phyloP scores from a whole-genome alignment of 2,888 invertebrate genomes.

The Thumatha senex region DNA sequence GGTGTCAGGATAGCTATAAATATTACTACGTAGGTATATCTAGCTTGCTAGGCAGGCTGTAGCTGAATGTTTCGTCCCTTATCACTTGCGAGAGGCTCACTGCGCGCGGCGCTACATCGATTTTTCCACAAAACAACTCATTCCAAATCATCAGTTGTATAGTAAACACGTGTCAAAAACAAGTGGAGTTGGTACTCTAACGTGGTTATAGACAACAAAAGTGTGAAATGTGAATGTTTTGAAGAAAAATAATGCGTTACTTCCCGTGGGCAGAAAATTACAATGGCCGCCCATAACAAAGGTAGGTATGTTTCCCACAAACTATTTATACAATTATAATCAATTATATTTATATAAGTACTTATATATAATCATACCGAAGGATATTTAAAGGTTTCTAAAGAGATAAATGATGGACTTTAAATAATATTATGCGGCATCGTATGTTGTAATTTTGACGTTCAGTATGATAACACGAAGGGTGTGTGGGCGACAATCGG shows the following conservation, averaged over 20 bases:
- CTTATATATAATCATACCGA: background rate
- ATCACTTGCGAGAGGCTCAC: slow-evolving; percentile 62
- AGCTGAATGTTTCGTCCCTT: slow-evolving; percentile 46
- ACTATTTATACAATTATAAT: too few species aligned
- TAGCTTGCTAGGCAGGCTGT: slow-evolving; percentile 32
- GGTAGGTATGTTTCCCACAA: slow-evolving; percentile 44
- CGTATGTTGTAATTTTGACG: slow-evolving; percentile 54
- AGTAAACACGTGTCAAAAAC: slow-evolving; percentile 69
- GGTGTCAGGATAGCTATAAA: slow-evolving; percentile 2
- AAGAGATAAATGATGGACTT: background rate
- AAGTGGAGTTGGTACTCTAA: slow-evolving; percentile 40
- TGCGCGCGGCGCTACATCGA: slow-evolving; percentile 78
- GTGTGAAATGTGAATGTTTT: slow-evolving; percentile 60
- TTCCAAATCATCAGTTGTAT: slow-evolving; percentile 66
- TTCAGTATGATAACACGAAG: slow-evolving; percentile 52
- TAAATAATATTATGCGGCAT: background rate
- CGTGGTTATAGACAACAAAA: slow-evolving; percentile 33
- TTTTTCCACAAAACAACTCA: slow-evolving; percentile 76
- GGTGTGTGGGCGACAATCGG: slow-evolving; percentile 64
- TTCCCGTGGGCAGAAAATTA: slow-evolving; percentile 48
- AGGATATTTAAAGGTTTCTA: slow-evolving; percentile 14
- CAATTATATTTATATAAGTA: slow-evolving; percentile 11
- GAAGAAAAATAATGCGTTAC: slow-evolving; percentile 62
- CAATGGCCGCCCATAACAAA: slow-evolving; percentile 77
- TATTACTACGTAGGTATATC: slow-evolving; percentile 24